Evolutionary conservation across 2,113 vertebrate genomes (phyloP).

Genomic region (Beaufortia kweichowensis): DNA sequence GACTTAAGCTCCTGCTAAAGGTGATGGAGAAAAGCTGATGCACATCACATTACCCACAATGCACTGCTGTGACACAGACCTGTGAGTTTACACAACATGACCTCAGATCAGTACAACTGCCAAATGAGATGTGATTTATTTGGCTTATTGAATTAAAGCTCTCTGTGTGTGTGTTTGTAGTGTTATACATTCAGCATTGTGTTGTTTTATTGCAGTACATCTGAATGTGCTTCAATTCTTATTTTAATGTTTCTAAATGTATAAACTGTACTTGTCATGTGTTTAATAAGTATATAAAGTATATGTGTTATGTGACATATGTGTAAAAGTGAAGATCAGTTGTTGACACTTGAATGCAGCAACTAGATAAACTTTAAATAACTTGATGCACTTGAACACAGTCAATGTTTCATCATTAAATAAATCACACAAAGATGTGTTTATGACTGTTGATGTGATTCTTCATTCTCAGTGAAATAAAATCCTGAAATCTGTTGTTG

Average conservation of each 20-base stretch:
- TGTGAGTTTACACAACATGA: neutral
- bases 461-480: neutral
- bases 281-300: no score
- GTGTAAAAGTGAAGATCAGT: neutral
- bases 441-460: neutral
- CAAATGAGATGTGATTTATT: neutral
- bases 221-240: no score
- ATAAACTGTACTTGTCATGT: no score
- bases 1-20: conserved; percentile 70
- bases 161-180: neutral
- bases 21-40: conserved; percentile 71
- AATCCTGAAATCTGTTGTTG: neutral
- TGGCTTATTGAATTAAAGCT: no score
- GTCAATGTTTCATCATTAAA: no score
- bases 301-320: no score
- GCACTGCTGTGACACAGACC: neutral
- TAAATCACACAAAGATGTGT: neutral
- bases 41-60: neutral
- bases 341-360: neutral
- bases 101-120: neutral
- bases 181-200: neutral
- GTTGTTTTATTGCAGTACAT: neutral
- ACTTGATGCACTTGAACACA: neutral
- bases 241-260: no score
- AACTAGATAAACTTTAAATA: neutral